Percentiles rank a stretch among this genome's conserved stretches.
Evolutionary conservation across 2,797 vertebrate species (phyloP).

Genomic region (Poeciliopsis gracilis): DNA sequence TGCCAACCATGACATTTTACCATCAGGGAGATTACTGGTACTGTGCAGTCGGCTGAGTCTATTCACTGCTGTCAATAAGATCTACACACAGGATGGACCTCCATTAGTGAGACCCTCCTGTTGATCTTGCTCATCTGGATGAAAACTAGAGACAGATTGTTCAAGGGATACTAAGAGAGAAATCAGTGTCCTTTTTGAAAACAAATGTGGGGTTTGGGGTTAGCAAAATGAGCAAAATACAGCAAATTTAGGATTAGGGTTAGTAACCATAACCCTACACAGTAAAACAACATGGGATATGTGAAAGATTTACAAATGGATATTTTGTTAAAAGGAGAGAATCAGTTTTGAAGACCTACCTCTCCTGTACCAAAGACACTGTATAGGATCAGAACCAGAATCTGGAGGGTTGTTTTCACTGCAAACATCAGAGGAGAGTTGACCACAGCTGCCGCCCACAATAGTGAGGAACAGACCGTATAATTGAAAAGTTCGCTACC

Average conservation of each 20-base stretch:
- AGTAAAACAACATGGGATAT: background rate
- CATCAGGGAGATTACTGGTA: background rate
- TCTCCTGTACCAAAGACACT: background rate
- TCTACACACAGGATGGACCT: background rate
- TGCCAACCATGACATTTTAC: background rate
- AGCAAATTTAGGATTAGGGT: too few species aligned
- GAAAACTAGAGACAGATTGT: background rate
- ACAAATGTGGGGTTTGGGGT: background rate
- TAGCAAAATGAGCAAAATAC: too few species aligned
- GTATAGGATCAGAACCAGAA: background rate
- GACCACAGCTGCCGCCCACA: too few species aligned
- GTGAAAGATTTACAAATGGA: background rate
- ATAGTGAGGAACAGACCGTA: too few species aligned
- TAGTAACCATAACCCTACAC: too few species aligned
- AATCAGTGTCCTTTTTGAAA: background rate
- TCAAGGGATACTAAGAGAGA: background rate
- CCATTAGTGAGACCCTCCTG: background rate
- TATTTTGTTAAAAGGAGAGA: background rate
- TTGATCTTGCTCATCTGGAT: background rate
- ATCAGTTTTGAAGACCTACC: background rate
- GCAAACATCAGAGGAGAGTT: too few species aligned
- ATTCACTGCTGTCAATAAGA: background rate
- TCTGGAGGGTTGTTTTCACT: too few species aligned
- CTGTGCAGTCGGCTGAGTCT: background rate
- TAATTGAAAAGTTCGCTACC: too few species aligned